Conservation (phyloP, 2,113 vertebrate genomes). For the Leuciscus idus region DNA sequence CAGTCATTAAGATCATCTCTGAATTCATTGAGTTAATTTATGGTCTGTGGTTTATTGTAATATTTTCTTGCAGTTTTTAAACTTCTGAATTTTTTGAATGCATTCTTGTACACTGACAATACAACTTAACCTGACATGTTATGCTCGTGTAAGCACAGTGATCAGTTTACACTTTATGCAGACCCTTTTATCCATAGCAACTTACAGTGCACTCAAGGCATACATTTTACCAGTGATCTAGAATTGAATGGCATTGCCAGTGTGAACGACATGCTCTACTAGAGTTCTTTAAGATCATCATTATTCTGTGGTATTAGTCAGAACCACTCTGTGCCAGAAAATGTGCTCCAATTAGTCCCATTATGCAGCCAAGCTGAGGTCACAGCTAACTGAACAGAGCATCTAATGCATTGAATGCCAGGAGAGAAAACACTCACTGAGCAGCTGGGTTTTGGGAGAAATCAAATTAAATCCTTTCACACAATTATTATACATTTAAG, state of each 20-base stretch:
- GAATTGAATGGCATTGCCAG: background rate
- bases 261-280: background rate
- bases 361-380: constrained; percentile 35
- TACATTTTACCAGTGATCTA: background rate
- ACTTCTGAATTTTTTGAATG: background rate
- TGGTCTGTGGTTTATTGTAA: background rate
- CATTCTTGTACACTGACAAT: background rate
- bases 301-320: constrained; percentile 16
- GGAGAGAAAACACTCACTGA: background rate
- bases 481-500: constrained; percentile 24
- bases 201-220: background rate
- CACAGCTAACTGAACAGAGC: constrained; percentile 17
- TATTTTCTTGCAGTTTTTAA: background rate
- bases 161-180: background rate
- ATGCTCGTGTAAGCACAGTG: background rate
- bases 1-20: too few species aligned
- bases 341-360: constrained; percentile 41
- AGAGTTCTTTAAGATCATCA: constrained; percentile 10
- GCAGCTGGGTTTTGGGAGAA: constrained; percentile 1
- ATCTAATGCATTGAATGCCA: constrained; percentile 28
- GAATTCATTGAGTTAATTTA: background rate
- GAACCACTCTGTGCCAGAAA: constrained; percentile 38
- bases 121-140: background rate
- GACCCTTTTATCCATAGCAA: background rate
- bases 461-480: constrained; percentile 1